Percentiles rank a stretch among this genome's conserved stretches.
Evolutionary conservation across 1,140 invertebrate genomes (phyloP).

Genomic region (Metopolophium dirhodum): DNA sequence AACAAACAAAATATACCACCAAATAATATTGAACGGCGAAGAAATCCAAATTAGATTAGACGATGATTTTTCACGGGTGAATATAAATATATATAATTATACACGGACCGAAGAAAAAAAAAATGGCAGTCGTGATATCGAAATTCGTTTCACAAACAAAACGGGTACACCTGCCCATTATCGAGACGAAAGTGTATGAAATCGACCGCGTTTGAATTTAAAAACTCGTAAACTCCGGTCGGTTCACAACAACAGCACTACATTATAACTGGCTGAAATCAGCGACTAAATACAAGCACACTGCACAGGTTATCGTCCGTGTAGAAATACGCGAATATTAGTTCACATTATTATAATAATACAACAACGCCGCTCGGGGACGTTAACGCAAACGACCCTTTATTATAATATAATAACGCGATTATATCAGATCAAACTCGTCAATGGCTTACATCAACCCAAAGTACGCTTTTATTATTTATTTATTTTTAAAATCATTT

Average conservation of each 20-base stretch:
- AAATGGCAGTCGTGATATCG: too few relatives aligned
- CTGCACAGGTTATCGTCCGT: background rate
- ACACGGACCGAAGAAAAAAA: too few relatives aligned
- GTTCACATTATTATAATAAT: background rate
- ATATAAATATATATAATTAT: too few relatives aligned
- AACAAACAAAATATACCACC: too few relatives aligned
- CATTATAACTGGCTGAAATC: background rate
- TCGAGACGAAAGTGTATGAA: background rate
- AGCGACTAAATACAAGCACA: background rate
- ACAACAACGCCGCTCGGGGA: background rate
- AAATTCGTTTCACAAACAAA: too few relatives aligned
- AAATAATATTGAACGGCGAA: too few relatives aligned
- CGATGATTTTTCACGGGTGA: too few relatives aligned
- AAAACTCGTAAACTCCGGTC: background rate
- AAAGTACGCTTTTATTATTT: background rate
- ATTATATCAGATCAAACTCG: background rate
- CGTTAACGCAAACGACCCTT: slow-evolving; percentile 3
- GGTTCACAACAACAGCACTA: background rate
- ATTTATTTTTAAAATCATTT: background rate
- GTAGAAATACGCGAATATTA: background rate
- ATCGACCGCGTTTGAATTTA: background rate
- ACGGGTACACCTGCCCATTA: background rate
- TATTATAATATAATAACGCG: background rate
- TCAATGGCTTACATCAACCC: background rate
- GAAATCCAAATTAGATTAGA: too few relatives aligned